phyloP scores from a whole-genome alignment of 1,140 invertebrate genomes.

The Wasmannia auropunctata region DNA sequence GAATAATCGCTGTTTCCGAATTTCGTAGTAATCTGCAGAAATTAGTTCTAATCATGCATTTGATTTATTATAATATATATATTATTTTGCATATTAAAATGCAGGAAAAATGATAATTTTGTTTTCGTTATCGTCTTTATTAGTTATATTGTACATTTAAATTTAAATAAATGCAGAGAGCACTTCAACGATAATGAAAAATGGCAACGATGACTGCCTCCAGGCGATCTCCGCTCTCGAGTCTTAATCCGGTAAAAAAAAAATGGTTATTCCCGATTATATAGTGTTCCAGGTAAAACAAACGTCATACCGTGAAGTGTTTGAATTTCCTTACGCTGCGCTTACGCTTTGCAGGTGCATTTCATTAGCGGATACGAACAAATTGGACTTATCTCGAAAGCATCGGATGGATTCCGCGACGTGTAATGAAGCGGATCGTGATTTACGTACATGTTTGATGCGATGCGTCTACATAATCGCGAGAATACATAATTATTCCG shows the following conservation, averaged over 20 bases:
- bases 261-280: background rate
- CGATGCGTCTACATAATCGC: conserved; percentile 11
- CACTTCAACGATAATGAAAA: background rate
- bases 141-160: background rate
- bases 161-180: background rate
- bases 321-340: conserved; percentile 21
- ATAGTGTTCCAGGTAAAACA: conserved; percentile 5
- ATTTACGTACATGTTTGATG: background rate
- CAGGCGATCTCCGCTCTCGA: background rate
- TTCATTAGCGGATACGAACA: conserved; percentile 46
- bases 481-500: conserved; percentile 32
- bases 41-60: conserved; percentile 5
- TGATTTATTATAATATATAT: background rate
- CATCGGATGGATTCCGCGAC: conserved; percentile 27
- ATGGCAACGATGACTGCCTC: background rate
- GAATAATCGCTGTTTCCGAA: background rate
- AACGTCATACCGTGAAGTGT: conserved; percentile 15
- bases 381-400: conserved; percentile 36
- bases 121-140: background rate
- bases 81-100: background rate
- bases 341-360: conserved; percentile 25
- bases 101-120: background rate
- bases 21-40: background rate
- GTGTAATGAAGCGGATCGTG: conserved; percentile 48
- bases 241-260: background rate